These are phyloP conservation scores for Ctenodactylus gundi DNA, from an alignment of 2,113 vertebrate species.

Conservation along the genomic window DNA sequence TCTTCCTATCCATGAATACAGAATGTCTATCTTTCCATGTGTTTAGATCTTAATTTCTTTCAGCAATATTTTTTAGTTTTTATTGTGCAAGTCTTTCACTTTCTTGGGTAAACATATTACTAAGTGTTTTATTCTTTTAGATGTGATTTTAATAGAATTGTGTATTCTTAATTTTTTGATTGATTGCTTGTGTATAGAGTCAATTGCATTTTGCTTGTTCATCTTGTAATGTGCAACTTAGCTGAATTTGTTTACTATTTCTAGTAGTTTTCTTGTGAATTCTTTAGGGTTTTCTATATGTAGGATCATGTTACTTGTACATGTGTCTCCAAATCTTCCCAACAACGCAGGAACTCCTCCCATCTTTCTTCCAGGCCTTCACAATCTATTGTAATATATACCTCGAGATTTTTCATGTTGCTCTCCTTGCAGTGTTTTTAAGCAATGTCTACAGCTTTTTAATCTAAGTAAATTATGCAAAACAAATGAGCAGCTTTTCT, in stretches of 20 bases:
- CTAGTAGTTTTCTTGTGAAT: neutral
- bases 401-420: neutral
- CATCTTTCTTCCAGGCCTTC: neutral
- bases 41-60: neutral
- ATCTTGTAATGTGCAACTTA: neutral
- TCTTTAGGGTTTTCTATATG: neutral
- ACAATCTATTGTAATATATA: neutral
- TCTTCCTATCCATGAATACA: neutral
- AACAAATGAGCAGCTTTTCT: neutral
- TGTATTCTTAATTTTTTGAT: neutral
- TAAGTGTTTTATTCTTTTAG: neutral
- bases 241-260: neutral
- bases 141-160: neutral
- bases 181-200: neutral
- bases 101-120: neutral
- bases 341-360: neutral
- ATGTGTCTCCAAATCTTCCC: neutral
- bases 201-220: constrained; percentile 9
- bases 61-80: neutral
- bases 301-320: neutral
- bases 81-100: neutral
- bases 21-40: neutral
- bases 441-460: neutral
- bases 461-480: neutral
- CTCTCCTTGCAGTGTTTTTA: neutral